These are phyloP conservation scores for Tetropium fuscum DNA, from an alignment of 2,888 invertebrate genomes.

Conservation along the genomic window DNA sequence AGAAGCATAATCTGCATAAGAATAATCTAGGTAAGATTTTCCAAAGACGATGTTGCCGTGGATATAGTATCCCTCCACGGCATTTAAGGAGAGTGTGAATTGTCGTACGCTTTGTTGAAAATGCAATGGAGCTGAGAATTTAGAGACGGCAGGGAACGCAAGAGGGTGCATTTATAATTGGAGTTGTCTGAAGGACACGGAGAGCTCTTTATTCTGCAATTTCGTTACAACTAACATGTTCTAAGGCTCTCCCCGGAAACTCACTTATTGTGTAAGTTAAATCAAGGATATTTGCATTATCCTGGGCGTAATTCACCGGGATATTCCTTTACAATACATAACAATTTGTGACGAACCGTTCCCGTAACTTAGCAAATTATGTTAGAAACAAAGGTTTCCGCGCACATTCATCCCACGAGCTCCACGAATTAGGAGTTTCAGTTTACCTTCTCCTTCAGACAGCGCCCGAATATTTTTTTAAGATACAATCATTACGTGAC, in stretches of 20 bases:
- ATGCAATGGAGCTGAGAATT: constrained; percentile 26
- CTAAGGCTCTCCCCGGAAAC: constrained; percentile 39
- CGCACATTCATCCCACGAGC: constrained; percentile 12
- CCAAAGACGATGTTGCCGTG: too few relatives aligned
- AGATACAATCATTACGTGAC: too few relatives aligned
- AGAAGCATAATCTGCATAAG: too few relatives aligned
- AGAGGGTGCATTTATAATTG: constrained; percentile 54
- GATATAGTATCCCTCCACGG: too few relatives aligned
- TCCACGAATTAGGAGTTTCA: too few relatives aligned
- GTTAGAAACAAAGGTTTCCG: constrained; percentile 14
- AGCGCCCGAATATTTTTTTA: too few relatives aligned
- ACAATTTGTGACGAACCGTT: constrained; percentile 38
- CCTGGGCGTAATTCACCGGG: constrained; percentile 37
- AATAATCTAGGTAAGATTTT: too few relatives aligned
- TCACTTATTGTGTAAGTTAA: constrained; percentile 48
- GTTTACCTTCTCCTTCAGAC: too few relatives aligned
- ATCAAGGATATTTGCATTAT: constrained; percentile 52
- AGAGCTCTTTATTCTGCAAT: constrained; percentile 53
- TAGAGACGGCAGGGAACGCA: constrained; percentile 22
- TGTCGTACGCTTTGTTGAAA: constrained; percentile 27
- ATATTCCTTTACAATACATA: constrained; percentile 34
- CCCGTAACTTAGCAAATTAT: constrained; percentile 30
- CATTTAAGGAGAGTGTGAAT: constrained; percentile 28
- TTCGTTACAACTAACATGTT: constrained; percentile 50
- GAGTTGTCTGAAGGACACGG: constrained; percentile 47